Conservation (phyloP, 2,888 invertebrate species). For the Koerneria pararmatus region DNA sequence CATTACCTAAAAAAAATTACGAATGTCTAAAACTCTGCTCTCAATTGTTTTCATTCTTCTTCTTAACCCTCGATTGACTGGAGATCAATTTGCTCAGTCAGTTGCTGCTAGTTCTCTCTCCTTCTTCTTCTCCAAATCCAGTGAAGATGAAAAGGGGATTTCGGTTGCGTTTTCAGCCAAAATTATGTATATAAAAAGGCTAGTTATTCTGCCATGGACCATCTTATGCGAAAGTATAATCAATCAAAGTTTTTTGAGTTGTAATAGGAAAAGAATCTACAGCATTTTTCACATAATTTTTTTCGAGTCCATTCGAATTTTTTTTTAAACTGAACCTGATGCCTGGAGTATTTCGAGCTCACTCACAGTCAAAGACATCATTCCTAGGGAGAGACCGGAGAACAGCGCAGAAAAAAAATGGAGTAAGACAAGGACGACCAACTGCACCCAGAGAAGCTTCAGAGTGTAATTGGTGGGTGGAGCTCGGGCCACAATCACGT, state of each 20-base stretch:
- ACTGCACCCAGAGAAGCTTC: no score
- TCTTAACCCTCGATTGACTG: background rate
- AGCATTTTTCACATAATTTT: background rate
- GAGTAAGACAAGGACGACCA: slow-evolving; percentile 11
- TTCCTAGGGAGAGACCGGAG: slow-evolving; percentile 20
- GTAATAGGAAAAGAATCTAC: background rate
- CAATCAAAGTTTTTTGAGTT: no score
- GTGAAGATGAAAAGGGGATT: background rate
- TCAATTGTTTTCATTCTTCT: no score
- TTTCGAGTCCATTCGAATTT: background rate
- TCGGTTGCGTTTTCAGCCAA: no score
- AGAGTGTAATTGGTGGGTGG: no score
- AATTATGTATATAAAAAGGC: no score
- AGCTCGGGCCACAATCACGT: no score
- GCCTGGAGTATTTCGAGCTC: slow-evolving; percentile 16
- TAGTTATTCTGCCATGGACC: no score
- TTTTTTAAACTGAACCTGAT: slow-evolving; percentile 1
- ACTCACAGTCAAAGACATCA: slow-evolving; percentile 21
- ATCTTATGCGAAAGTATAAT: no score
- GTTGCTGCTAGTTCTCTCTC: no score
- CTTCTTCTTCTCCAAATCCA: no score
- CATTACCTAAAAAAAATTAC: background rate
- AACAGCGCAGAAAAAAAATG: slow-evolving; percentile 14
- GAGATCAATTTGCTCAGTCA: no score
- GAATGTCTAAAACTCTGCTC: background rate